Percentiles rank a stretch among this genome's conserved stretches.
These are phyloP conservation scores for Ptilodon capucinus DNA, from an alignment of 2,888 invertebrate genomes.

Conservation along the genomic window DNA sequence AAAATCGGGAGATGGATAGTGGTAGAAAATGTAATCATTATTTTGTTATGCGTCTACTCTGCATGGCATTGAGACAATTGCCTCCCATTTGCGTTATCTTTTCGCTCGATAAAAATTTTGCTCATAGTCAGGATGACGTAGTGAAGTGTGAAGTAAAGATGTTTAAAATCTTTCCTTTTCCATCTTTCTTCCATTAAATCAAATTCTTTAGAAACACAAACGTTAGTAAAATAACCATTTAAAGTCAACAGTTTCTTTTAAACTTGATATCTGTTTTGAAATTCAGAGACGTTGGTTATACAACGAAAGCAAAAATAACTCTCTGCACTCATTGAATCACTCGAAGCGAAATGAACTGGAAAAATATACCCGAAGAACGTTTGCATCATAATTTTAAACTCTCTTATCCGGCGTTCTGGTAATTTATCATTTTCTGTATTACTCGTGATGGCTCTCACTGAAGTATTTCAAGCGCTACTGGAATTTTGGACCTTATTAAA, in stretches of 20 bases:
- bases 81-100: background rate
- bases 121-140: background rate
- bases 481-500: constrained; percentile 21
- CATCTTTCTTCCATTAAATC: too few species aligned
- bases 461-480: constrained; percentile 32
- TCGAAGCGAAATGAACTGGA: constrained; percentile 42
- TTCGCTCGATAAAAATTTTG: background rate
- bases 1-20: background rate
- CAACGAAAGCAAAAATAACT: constrained; percentile 17
- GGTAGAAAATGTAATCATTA: background rate
- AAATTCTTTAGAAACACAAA: too few species aligned
- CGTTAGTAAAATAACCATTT: background rate
- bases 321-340: constrained; percentile 31
- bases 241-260: too few species aligned
- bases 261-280: background rate
- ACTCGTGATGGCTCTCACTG: constrained; percentile 29
- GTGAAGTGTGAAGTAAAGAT: too few species aligned
- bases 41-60: background rate
- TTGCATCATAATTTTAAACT: constrained; percentile 40
- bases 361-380: constrained; percentile 38
- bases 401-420: constrained; percentile 17
- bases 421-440: constrained; percentile 51
- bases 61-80: background rate
- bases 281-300: constrained; percentile 9
- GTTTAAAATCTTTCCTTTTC: background rate